Conservation (phyloP, 2,888 invertebrate genomes). For the Aphodius granarius region DNA sequence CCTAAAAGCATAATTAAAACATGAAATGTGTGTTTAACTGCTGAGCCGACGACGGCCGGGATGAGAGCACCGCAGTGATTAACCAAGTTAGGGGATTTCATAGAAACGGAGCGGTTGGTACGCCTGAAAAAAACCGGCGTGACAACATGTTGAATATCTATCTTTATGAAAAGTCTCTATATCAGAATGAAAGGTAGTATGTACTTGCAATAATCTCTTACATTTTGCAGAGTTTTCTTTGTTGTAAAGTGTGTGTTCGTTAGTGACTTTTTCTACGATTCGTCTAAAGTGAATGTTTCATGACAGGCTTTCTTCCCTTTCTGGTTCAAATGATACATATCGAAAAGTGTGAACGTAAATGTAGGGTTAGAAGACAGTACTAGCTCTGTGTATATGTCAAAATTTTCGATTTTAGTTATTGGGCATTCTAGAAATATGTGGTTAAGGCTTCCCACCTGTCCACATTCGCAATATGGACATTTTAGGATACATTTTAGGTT, state of each 20-base stretch:
- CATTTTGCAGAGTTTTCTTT: neutral
- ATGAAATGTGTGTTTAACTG: slow-evolving; percentile 49
- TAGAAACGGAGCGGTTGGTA: neutral
- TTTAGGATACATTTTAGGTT: too few relatives aligned
- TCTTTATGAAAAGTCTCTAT: neutral
- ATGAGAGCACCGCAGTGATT: slow-evolving; percentile 28
- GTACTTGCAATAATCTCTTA: neutral
- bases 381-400: too few relatives aligned
- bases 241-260: neutral
- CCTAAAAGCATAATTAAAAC: slow-evolving; percentile 52
- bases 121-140: neutral
- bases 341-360: neutral
- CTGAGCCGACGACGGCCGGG: slow-evolving; percentile 42
- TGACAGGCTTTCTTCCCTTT: neutral
- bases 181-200: too few relatives aligned
- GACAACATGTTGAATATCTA: neutral
- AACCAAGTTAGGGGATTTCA: slow-evolving; percentile 18
- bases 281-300: neutral
- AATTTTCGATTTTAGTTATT: too few relatives aligned
- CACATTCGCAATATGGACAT: too few relatives aligned
- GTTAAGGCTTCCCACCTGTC: too few relatives aligned
- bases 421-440: too few relatives aligned
- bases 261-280: neutral
- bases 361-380: too few relatives aligned
- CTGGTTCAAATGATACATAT: neutral